phyloP scores from a whole-genome alignment of 2,797 vertebrate species.

The Malacoraja senta region DNA sequence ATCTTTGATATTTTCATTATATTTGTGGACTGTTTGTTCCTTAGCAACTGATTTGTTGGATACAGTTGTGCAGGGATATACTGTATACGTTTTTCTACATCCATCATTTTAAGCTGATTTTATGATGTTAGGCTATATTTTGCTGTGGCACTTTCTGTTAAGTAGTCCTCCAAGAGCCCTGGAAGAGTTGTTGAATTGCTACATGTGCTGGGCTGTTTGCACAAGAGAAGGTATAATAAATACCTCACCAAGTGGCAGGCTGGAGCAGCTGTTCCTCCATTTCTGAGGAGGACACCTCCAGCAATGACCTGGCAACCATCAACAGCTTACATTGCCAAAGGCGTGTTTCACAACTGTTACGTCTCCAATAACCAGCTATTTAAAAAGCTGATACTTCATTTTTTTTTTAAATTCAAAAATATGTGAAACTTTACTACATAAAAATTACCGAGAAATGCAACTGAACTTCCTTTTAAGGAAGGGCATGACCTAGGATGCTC shows the following conservation, averaged over 20 bases:
- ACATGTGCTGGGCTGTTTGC: not conserved
- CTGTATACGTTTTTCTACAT: not conserved
- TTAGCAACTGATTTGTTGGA: not conserved
- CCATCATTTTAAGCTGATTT: not conserved
- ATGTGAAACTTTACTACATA: too few species aligned
- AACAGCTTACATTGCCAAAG: too few species aligned
- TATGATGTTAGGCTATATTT: not conserved
- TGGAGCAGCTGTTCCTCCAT: not conserved
- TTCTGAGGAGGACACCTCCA: not conserved
- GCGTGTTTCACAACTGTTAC: too few species aligned
- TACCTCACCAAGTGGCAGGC: not conserved
- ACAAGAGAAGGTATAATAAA: not conserved
- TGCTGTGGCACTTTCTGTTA: not conserved
- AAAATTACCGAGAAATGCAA: too few species aligned
- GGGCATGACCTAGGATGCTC: too few species aligned
- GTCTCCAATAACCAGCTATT: too few species aligned
- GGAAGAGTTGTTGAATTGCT: not conserved
- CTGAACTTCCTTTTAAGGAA: too few species aligned
- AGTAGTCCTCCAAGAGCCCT: not conserved
- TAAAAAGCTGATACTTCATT: too few species aligned
- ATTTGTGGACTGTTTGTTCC: not conserved
- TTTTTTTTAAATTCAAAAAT: too few species aligned
- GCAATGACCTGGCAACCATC: too few species aligned
- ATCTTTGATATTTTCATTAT: not conserved
- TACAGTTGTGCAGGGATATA: not conserved